Base-by-base conservation (phyloP, 2,113 vertebrate genomes). In the Bungarus multicinctus region DNA sequence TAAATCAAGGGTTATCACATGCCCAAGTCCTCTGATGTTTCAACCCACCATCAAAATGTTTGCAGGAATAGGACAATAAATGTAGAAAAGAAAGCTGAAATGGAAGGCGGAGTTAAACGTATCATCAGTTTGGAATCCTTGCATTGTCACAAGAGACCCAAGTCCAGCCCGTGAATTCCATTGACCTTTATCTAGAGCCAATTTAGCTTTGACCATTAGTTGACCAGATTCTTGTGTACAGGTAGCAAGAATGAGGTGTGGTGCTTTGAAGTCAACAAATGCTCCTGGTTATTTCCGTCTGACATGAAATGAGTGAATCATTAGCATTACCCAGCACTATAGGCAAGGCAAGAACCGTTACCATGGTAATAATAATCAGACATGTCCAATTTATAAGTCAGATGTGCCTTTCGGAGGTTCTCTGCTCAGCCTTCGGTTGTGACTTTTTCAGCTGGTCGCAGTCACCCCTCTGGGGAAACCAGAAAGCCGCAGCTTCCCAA, bases 401-500 rank as follows among this genome's bases (percentile, higher is more conserved):
- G 43, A 55, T 1, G 5, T 11, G 55, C 81, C 9, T 2, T 2
- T 22, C 11, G 4, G 60, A 2, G 22, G n/a, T 25, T 74, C 23
- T 43, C 52, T 45, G 14, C 23, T 85, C 81, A 47, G 43, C 18
- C 90, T 39, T 57, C 16, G 0, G 45, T 10, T n/a, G 0, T 0
- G 0, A 0, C 0, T 0, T 9, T 74, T 34, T 52, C 0, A 1
- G 39, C 12, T 34, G n/a, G 50, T 7, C 16, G 14, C 39, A 86
- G 0, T 0, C 20, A 0, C 0, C 39, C 2, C 2, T 11, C 2
- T 0, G 12, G 0, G 0, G 0, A 27, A 74, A 55, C 30, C 4
- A 30, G n/a, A 34, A 2, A 57, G 16, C 43, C 57, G 87, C 2
- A 47, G 45, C 2, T 85, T n/a, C 11, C 10, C 22, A 0, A 16